These are phyloP conservation scores for Scaeva pyrastri DNA, from an alignment of 2,888 invertebrate genomes.

Conservation along the genomic window DNA sequence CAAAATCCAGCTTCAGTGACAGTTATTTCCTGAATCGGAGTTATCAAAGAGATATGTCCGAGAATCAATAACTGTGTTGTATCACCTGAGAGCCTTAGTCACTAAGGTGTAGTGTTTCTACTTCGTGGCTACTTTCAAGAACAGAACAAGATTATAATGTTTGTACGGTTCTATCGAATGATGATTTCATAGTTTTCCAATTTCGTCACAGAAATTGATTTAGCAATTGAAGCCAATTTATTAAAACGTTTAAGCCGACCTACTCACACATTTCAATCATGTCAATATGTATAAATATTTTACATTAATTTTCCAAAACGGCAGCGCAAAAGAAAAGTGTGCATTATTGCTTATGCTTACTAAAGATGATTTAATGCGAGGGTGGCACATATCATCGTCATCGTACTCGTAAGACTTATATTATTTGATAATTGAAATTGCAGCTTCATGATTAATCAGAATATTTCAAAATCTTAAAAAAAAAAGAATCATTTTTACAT, in stretches of 20 bases:
- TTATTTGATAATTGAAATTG: neutral
- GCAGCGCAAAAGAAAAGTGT: neutral
- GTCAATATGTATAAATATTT: neutral
- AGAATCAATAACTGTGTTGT: no score
- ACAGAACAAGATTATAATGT: neutral
- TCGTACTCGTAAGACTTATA: no score
- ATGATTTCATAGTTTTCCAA: slow-evolving; percentile 50
- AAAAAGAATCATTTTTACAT: slow-evolving; percentile 20
- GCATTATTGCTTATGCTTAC: neutral
- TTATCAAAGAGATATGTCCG: no score
- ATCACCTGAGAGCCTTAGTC: no score
- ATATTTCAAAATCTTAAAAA: slow-evolving; percentile 1
- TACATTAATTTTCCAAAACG: slow-evolving; percentile 32
- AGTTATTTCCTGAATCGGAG: no score
- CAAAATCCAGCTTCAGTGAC: no score
- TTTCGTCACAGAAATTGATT: slow-evolving; percentile 58
- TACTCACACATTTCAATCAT: slow-evolving; percentile 9
- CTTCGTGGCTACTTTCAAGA: no score
- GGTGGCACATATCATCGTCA: no score
- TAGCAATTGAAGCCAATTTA: slow-evolving; percentile 26
- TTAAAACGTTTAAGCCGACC: neutral
- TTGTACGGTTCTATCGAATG: neutral
- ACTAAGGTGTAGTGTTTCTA: no score
- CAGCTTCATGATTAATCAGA: slow-evolving; percentile 10
- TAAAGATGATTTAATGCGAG: neutral